A percentile compares a stretch with the other conserved stretches of the same genome.
Conservation (phyloP, 2,888 invertebrate species). For the Melikaiella ostensackeni region DNA sequence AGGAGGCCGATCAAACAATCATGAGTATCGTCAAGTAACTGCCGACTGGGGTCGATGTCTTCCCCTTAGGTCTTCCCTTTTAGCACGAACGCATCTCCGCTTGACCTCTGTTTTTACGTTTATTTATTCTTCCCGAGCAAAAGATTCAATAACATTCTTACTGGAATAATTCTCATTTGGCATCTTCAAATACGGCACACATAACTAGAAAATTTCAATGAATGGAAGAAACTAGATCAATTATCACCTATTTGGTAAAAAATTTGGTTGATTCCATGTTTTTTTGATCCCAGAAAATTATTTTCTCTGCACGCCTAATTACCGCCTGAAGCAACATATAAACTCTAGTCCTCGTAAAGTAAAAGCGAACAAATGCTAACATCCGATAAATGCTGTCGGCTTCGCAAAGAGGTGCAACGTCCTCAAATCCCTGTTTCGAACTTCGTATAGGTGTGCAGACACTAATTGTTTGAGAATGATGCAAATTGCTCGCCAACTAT, state of each 20-base stretch:
- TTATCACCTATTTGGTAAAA: too few species aligned
- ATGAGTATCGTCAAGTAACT: slow-evolving; percentile 44
- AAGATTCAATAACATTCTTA: too few species aligned
- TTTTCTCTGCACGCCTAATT: neutral
- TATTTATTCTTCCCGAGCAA: too few species aligned
- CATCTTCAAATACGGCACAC: too few species aligned
- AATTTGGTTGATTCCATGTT: too few species aligned
- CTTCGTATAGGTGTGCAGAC: slow-evolving; percentile 24
- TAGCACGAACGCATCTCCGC: neutral
- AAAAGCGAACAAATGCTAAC: neutral
- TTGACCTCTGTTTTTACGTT: neutral
- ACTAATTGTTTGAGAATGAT: slow-evolving; percentile 35
- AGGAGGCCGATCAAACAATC: slow-evolving; percentile 57
- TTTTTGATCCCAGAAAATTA: too few species aligned
- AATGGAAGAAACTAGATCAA: too few species aligned
- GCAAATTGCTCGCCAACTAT: slow-evolving; percentile 36
- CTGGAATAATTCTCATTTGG: too few species aligned
- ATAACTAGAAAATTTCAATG: too few species aligned
- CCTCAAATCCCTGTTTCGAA: slow-evolving; percentile 30
- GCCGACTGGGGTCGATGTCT: slow-evolving; percentile 27
- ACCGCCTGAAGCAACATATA: neutral
- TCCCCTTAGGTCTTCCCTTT: slow-evolving; percentile 9
- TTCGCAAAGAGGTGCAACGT: slow-evolving; percentile 13
- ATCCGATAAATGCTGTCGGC: slow-evolving; percentile 10
- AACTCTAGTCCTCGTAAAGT: neutral